These are phyloP conservation scores for Diorhabda elongata DNA, from an alignment of 1,140 invertebrate species.

Conservation along the genomic window DNA sequence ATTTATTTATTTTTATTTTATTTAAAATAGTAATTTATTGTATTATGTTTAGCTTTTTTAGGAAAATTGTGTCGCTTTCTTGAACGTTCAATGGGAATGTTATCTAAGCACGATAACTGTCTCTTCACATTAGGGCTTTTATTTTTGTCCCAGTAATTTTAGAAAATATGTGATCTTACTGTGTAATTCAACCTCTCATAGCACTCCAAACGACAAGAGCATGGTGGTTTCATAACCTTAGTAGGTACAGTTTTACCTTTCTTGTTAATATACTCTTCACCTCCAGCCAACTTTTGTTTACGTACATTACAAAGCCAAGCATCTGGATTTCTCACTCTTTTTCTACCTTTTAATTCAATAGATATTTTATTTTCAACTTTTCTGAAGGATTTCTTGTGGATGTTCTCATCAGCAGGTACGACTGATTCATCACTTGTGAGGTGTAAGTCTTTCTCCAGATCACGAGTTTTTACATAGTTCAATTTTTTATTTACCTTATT, in stretches of 20 bases:
- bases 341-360: not conserved
- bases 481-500: not conserved
- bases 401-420: not conserved
- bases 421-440: not conserved
- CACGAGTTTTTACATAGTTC: not conserved
- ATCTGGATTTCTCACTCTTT: not conserved
- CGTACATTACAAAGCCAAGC: not conserved
- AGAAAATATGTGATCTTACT: not conserved
- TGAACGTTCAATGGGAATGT: not conserved
- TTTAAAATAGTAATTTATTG: not conserved
- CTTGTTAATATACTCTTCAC: not conserved
- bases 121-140: not conserved
- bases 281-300: not conserved
- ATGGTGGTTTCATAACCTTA: conserved; percentile 1
- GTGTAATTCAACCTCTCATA: not conserved
- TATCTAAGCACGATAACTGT: not conserved
- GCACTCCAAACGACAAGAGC: not conserved
- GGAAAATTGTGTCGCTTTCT: not conserved
- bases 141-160: not conserved
- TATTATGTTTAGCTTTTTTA: not conserved
- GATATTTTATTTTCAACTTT: not conserved
- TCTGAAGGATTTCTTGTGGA: not conserved
- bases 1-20: not conserved
- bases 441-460: not conserved
- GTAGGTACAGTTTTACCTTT: not conserved